These are phyloP conservation scores for Oncorhynchus clarkii DNA, from an alignment of 2,113 vertebrate species.

Conservation along the genomic window DNA sequence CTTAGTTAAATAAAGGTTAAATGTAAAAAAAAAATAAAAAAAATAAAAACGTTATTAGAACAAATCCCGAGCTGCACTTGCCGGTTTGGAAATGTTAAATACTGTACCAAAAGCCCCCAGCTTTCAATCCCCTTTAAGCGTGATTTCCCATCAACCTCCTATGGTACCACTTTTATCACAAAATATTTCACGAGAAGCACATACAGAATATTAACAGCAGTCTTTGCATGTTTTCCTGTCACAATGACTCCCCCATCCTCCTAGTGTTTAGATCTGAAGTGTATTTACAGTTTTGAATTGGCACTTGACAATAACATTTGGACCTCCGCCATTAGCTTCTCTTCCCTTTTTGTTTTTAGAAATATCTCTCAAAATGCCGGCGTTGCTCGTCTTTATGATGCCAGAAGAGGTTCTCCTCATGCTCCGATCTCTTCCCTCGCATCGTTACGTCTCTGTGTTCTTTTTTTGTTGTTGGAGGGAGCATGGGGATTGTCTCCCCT, in stretches of 20 bases:
- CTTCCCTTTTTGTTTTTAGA: neutral
- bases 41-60: neutral
- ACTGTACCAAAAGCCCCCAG: slow-evolving; percentile 33
- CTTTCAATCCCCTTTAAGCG: slow-evolving; percentile 21
- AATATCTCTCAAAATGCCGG: neutral
- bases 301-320: neutral
- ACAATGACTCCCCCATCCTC: slow-evolving; percentile 72
- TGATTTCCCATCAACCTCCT: slow-evolving; percentile 21
- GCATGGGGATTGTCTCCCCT: neutral
- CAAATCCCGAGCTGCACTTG: slow-evolving; percentile 56
- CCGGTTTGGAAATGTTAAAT: slow-evolving; percentile 30
- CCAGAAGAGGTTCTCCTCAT: neutral
- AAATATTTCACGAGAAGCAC: slow-evolving; percentile 49
- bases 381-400: neutral
- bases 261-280: slow-evolving; percentile 40
- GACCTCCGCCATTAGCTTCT: neutral
- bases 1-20: too few relatives aligned
- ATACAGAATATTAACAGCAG: slow-evolving; percentile 49
- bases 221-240: slow-evolving; percentile 50
- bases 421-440: neutral
- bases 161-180: slow-evolving; percentile 16
- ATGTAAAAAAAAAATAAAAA: too few relatives aligned
- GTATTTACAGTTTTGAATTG: slow-evolving; percentile 78
- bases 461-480: neutral
- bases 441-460: neutral